Conservation (phyloP, 2,113 vertebrate species). For the Thalassoma bifasciatum region DNA sequence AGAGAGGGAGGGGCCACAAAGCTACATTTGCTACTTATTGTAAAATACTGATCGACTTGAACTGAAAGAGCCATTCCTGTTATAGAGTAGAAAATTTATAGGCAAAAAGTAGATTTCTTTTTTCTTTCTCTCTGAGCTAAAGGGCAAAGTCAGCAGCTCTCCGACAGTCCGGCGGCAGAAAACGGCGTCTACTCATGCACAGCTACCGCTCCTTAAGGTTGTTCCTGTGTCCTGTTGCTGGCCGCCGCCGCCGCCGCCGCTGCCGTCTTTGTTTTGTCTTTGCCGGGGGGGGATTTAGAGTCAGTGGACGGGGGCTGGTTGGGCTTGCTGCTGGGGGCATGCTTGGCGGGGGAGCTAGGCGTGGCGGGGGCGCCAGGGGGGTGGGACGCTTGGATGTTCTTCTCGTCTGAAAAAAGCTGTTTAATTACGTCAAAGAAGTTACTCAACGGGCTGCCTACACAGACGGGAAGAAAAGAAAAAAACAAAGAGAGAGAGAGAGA, state of each 20-base stretch:
- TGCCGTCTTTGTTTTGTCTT: slow-evolving; percentile 93
- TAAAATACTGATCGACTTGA: slow-evolving; percentile 72
- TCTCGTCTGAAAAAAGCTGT: slow-evolving; percentile 99
- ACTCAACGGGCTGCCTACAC: slow-evolving; percentile 96
- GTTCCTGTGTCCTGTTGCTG: slow-evolving; percentile 90
- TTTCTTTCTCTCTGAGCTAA: slow-evolving; percentile 46
- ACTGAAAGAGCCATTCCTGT: slow-evolving; percentile 67
- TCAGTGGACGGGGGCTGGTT: slow-evolving; percentile 90
- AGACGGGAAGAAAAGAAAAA: slow-evolving; percentile 82
- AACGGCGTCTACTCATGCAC: slow-evolving; percentile 72
- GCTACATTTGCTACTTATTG: slow-evolving; percentile 84
- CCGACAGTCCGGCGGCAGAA: slow-evolving; percentile 55
- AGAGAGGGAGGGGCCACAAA: slow-evolving; percentile 48
- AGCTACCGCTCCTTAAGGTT: slow-evolving; percentile 87
- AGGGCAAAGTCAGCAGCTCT: slow-evolving; percentile 80
- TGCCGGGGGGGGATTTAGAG: slow-evolving; percentile 89
- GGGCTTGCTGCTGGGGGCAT: slow-evolving; percentile 89
- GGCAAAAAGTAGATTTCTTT: slow-evolving; percentile 67
- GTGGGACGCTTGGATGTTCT: slow-evolving; percentile 94
- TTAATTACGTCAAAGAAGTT: slow-evolving; percentile 99
- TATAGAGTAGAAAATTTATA: slow-evolving; percentile 74
- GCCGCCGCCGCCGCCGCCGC: no score
- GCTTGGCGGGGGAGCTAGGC: slow-evolving; percentile 86
- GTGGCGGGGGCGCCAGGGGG: slow-evolving; percentile 88
- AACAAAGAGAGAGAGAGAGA: slow-evolving; percentile 74